Conservation (phyloP, 2,888 invertebrate species). For the Germaria angustata region DNA sequence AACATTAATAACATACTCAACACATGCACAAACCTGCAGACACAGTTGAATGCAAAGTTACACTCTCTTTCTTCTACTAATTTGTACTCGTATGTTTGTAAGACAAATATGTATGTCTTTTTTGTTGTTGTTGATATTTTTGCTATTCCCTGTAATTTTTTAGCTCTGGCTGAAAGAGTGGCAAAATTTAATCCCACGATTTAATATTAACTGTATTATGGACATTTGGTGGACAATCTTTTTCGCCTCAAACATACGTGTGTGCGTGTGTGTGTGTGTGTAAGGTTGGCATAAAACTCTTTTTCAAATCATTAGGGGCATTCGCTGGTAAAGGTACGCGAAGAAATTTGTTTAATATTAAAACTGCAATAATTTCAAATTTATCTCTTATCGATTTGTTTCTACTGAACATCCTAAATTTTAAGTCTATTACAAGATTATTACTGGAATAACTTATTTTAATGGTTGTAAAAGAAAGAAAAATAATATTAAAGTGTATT, state of each 20-base stretch:
- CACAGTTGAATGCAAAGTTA: background rate
- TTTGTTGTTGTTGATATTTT: no score
- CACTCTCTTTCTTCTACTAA: background rate
- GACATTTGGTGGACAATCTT: conserved; percentile 60
- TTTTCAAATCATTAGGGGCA: conserved; percentile 5
- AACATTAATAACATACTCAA: conserved; percentile 37
- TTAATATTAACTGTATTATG: conserved; percentile 61
- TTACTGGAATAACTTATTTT: conserved; percentile 45
- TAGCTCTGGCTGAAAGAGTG: background rate
- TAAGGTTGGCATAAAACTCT: no score
- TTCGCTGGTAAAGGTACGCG: background rate
- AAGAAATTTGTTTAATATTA: background rate
- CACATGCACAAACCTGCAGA: background rate
- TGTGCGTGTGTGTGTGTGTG: background rate
- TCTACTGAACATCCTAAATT: background rate
- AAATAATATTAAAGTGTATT: conserved; percentile 52
- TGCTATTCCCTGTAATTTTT: conserved; percentile 8
- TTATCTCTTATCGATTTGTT: background rate
- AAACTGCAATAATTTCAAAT: background rate
- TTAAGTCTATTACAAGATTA: conserved; percentile 23
- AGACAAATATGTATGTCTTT: conserved; percentile 32
- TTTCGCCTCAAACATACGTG: conserved; percentile 27
- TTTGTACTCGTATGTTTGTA: background rate
- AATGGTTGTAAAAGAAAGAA: conserved; percentile 34
- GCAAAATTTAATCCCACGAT: conserved; percentile 59